Conservation (phyloP, 2,113 vertebrate species). For the Malurus melanocephalus region DNA sequence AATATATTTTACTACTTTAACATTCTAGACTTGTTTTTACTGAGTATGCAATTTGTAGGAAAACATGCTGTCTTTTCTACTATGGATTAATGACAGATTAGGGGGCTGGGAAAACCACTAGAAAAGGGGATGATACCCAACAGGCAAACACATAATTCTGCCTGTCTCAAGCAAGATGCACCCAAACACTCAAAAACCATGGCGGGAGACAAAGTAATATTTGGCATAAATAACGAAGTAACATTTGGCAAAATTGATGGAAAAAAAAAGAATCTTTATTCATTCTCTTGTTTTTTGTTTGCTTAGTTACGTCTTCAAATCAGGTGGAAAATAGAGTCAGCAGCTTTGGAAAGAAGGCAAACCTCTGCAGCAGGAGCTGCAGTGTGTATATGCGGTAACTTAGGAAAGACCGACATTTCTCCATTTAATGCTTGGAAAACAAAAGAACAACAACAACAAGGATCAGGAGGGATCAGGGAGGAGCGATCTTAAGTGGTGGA, state of each 20-base stretch:
- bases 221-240: neutral
- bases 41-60: neutral
- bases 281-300: neutral
- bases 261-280: neutral
- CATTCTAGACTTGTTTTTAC: neutral
- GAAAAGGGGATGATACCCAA: neutral
- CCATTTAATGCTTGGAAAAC: neutral
- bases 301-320: neutral
- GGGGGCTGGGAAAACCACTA: neutral
- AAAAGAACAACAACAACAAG: neutral
- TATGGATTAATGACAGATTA: neutral
- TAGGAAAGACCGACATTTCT: neutral
- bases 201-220: neutral
- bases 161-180: neutral
- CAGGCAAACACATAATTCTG: neutral
- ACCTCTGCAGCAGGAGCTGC: neutral
- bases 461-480: neutral
- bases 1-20: neutral
- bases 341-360: neutral
- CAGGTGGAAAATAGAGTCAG: neutral
- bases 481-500: rapidly evolving
- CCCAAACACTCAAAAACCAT: neutral
- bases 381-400: neutral
- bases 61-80: neutral
- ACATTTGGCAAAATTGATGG: no score